Evolutionary conservation across 2,888 invertebrate genomes (phyloP).

Genomic region (Ichneumoninae sp.): DNA sequence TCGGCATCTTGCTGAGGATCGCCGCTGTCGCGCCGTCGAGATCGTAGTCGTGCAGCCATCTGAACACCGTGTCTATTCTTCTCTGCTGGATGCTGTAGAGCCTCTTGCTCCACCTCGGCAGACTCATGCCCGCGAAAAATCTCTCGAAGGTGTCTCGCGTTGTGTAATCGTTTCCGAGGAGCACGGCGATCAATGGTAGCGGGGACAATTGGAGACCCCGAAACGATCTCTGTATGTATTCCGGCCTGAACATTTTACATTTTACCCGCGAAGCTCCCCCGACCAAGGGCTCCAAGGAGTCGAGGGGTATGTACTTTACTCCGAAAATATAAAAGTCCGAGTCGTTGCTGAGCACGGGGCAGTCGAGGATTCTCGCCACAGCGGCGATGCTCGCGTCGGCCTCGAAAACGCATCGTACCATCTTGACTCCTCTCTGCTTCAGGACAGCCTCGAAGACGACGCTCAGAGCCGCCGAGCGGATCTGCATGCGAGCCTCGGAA

Average conservation of each 20-base stretch:
- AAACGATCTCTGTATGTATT: constrained; percentile 89
- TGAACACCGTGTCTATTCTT: constrained; percentile 89
- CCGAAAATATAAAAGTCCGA: constrained; percentile 97
- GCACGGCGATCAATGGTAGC: constrained; percentile 91
- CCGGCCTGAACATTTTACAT: constrained; percentile 90
- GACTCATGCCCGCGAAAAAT: constrained; percentile 89
- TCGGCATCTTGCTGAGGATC: constrained; percentile 88
- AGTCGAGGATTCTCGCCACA: constrained; percentile 90
- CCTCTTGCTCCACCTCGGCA: constrained; percentile 81
- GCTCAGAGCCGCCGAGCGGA: constrained; percentile 91
- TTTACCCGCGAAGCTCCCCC: constrained; percentile 80
- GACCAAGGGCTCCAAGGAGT: constrained; percentile 86
- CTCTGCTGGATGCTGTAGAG: constrained; percentile 85
- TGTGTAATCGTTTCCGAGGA: constrained; percentile 96
- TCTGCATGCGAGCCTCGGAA: constrained; percentile 85
- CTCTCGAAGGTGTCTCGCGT: constrained; percentile 88
- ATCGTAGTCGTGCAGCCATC: constrained; percentile 91
- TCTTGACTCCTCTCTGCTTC: constrained; percentile 87
- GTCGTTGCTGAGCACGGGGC: constrained; percentile 96
- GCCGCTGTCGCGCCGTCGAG: constrained; percentile 89
- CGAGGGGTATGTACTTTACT: constrained; percentile 92
- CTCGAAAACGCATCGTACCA: constrained; percentile 93
- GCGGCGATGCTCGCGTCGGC: constrained; percentile 95
- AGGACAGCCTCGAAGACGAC: constrained; percentile 91
- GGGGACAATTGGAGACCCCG: constrained; percentile 88